Conservation (phyloP, 2,797 vertebrate genomes). For the Hafferia zeledoni region DNA sequence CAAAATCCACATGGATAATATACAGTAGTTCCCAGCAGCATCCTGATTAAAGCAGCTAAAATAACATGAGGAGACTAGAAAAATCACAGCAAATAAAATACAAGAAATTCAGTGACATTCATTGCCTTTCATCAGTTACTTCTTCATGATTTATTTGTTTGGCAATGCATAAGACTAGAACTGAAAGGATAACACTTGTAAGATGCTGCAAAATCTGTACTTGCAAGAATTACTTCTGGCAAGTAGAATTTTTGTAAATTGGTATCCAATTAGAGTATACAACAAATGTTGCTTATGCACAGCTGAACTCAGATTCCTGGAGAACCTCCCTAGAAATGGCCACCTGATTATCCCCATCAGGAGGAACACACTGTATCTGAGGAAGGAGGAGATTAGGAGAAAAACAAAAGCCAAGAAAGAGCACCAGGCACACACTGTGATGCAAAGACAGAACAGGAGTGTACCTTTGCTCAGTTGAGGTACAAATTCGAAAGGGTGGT, state of each 20-base stretch:
- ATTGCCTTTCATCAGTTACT: background rate
- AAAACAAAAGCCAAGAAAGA: conserved; percentile 1
- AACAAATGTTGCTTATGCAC: conserved; percentile 9
- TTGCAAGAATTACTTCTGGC: conserved; percentile 1
- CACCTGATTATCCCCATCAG: background rate
- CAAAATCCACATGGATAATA: background rate
- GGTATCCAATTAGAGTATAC: conserved; percentile 19
- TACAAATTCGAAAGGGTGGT: background rate
- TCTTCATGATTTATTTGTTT: background rate
- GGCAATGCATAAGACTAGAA: background rate
- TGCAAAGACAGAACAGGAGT: background rate
- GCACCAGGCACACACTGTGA: background rate
- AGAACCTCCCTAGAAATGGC: background rate
- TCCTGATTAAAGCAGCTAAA: background rate
- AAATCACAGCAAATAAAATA: background rate
- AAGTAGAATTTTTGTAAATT: conserved; percentile 20
- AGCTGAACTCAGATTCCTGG: conserved; percentile 29
- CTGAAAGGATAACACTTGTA: background rate
- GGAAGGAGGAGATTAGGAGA: background rate
- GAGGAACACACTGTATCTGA: conserved; percentile 10
- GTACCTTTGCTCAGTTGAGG: background rate
- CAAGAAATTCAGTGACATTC: background rate
- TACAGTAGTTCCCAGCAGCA: background rate
- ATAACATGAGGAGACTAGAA: background rate
- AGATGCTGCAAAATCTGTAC: background rate